Evolutionary conservation across 2,888 invertebrate species (phyloP).

Genomic region (Noctua comes): DNA sequence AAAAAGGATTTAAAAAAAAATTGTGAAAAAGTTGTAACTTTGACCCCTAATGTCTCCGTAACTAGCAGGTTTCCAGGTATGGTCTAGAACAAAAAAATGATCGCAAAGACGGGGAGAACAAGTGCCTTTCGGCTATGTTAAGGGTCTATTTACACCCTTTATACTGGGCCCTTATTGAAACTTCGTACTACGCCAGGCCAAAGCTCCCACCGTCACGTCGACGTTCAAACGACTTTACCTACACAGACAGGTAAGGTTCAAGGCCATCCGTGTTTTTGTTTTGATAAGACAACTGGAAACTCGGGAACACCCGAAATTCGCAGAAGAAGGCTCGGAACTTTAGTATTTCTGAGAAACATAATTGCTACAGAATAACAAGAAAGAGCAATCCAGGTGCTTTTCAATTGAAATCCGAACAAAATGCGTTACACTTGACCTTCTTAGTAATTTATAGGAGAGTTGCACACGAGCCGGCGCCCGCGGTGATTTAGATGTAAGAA

Average conservation of each 20-base stretch:
- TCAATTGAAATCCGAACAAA: constrained; percentile 18
- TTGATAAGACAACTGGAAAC: neutral
- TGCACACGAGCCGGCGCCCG: constrained; percentile 31
- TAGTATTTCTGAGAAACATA: neutral
- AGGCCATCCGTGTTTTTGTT: constrained; percentile 22
- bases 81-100: too few species aligned
- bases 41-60: too few species aligned
- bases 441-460: constrained; percentile 28
- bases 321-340: neutral
- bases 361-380: neutral
- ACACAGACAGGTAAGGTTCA: constrained; percentile 7
- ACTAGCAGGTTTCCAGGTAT: too few species aligned
- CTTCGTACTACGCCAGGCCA: neutral
- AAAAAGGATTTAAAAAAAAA: too few species aligned
- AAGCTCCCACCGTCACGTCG: neutral
- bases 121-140: too few species aligned
- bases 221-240: neutral
- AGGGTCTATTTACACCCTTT: too few species aligned
- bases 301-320: neutral
- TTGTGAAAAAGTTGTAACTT: too few species aligned
- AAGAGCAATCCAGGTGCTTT: constrained; percentile 27
- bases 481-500: constrained; percentile 22
- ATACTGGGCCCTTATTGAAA: too few species aligned
- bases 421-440: constrained; percentile 41
- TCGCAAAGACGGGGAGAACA: too few species aligned